A percentile compares a stretch with the other conserved stretches of the same genome.
These are phyloP conservation scores for Scaptomyza reducta DNA, from an alignment of 2,888 invertebrate genomes.

Conservation along the genomic window DNA sequence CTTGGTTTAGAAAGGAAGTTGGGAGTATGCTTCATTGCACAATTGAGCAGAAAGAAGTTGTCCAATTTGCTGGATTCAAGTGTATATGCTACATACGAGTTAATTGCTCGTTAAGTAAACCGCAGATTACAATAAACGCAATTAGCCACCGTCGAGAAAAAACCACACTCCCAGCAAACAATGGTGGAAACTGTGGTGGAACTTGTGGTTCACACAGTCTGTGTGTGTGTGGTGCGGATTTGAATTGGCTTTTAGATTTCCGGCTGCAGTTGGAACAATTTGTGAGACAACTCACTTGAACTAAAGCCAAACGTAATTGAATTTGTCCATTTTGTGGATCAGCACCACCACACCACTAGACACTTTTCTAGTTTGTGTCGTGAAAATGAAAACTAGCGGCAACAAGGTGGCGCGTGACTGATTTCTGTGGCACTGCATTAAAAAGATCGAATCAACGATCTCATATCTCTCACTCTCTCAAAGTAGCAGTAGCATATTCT, in stretches of 20 bases:
- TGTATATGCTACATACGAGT: slow-evolving; percentile 9
- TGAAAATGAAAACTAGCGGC: slow-evolving; percentile 34
- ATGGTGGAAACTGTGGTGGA: slow-evolving; percentile 39
- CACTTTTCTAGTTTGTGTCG: slow-evolving; percentile 40
- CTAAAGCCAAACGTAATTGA: slow-evolving; percentile 55
- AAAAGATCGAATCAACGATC: slow-evolving; percentile 40
- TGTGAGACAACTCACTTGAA: slow-evolving; percentile 40
- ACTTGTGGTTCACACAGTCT: slow-evolving; percentile 15
- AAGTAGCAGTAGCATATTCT: slow-evolving; percentile 37
- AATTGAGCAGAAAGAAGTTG: slow-evolving; percentile 21
- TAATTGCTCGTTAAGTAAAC: slow-evolving; percentile 50
- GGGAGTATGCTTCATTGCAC: slow-evolving; percentile 30
- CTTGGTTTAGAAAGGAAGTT: slow-evolving; percentile 70
- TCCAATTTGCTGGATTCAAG: slow-evolving; percentile 1
- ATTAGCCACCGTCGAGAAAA: slow-evolving; percentile 9
- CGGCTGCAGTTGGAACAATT: slow-evolving; percentile 24
- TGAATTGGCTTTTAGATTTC: slow-evolving; percentile 31
- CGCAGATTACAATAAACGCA: slow-evolving; percentile 46
- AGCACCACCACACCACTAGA: neutral
- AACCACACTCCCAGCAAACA: slow-evolving; percentile 27
- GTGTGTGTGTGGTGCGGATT: slow-evolving; percentile 11
- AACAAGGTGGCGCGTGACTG: slow-evolving; percentile 60
- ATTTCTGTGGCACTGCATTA: slow-evolving; percentile 48
- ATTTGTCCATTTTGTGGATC: slow-evolving; percentile 31
- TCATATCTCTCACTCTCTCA: slow-evolving; percentile 40